phyloP scores from a whole-genome alignment of 2,888 invertebrate species.

The Hyalella azteca region DNA sequence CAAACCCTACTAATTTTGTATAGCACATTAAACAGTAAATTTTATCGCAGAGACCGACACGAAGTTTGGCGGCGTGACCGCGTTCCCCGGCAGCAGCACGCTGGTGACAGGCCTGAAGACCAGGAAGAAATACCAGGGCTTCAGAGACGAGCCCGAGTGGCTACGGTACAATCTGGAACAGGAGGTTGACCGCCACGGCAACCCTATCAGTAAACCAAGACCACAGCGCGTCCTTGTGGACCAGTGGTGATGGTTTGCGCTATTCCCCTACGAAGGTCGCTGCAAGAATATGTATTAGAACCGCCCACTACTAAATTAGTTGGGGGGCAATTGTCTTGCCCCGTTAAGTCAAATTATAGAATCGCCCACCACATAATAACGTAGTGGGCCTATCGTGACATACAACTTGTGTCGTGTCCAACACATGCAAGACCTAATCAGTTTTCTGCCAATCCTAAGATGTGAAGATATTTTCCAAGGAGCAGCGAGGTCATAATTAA shows the following conservation, averaged over 20 bases:
- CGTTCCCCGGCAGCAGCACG: constrained; percentile 84
- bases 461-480: too few relatives aligned
- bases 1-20: not conserved
- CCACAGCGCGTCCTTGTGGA: not conserved
- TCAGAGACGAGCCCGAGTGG: constrained; percentile 69
- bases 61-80: constrained; percentile 77
- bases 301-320: too few relatives aligned
- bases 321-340: too few relatives aligned
- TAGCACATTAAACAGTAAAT: constrained; percentile 41
- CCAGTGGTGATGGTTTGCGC: not conserved
- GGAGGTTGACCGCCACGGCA: not conserved
- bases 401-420: too few relatives aligned
- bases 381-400: too few relatives aligned
- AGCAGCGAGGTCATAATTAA: too few relatives aligned
- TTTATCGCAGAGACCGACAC: constrained; percentile 71
- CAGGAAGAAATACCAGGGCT: constrained; percentile 80
- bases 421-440: too few relatives aligned
- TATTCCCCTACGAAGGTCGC: too few relatives aligned
- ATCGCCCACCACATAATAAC: too few relatives aligned
- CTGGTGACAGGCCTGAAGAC: constrained; percentile 82
- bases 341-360: too few relatives aligned
- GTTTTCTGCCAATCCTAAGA: too few relatives aligned
- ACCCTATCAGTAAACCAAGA: not conserved
- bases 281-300: too few relatives aligned
- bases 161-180: constrained; percentile 38